Conservation (phyloP, 2,797 vertebrate species). For the Ispidina lecontei region DNA sequence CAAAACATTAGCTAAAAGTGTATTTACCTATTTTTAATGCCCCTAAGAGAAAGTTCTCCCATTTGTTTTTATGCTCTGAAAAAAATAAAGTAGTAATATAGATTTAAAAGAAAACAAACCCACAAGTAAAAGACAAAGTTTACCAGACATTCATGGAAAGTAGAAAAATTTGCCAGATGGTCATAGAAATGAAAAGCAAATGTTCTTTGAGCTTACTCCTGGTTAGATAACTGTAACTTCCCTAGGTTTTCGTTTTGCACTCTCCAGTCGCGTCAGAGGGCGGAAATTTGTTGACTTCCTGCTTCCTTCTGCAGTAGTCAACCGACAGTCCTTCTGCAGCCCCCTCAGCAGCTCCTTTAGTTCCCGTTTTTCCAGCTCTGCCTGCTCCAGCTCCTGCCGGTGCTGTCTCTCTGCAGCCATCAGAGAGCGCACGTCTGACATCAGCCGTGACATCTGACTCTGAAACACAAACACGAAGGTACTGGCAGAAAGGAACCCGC, state of each 20-base stretch:
- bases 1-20: not conserved
- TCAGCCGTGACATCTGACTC: slow-evolving; percentile 87
- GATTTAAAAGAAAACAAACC: not conserved
- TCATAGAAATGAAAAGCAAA: not conserved
- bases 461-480: slow-evolving; percentile 42
- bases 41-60: not conserved
- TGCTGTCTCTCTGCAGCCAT: slow-evolving; percentile 86
- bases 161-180: not conserved
- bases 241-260: slow-evolving; percentile 85
- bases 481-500: not conserved
- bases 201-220: not conserved
- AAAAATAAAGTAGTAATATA: not conserved
- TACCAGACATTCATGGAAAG: not conserved
- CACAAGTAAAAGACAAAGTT: not conserved
- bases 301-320: slow-evolving; percentile 70
- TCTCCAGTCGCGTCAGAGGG: slow-evolving; percentile 81
- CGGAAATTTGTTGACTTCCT: slow-evolving; percentile 75
- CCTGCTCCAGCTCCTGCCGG: slow-evolving; percentile 87
- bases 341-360: slow-evolving; percentile 85
- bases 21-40: not conserved
- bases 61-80: not conserved
- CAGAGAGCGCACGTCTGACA: slow-evolving; percentile 85
- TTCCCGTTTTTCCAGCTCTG: slow-evolving; percentile 87
- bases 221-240: slow-evolving; percentile 80
- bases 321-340: slow-evolving; percentile 79